Base-by-base conservation (phyloP, 2,888 invertebrate species). In the Eilema caniola region DNA sequence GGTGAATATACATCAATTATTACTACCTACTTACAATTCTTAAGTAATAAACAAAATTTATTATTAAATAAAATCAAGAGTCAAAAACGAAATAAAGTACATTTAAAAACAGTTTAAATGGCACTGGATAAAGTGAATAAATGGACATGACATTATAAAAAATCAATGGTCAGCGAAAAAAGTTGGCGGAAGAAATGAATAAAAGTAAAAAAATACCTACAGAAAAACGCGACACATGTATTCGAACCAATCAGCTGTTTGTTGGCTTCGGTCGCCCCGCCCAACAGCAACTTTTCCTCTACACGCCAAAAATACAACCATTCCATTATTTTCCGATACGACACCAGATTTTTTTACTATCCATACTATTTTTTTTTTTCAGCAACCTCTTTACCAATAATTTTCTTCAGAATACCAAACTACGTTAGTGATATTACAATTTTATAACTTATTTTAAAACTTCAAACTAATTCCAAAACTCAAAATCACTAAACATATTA, bases 161-260 rank as follows among this genome's bases (percentile, higher is more conserved):
- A 81, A 79, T 79, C 78, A 75, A 81, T 81, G 75, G 57, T 70
- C 41, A 57, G 72, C 72, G 71, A 78, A 81, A 80, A 81, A 81
- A 80, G 76, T 78, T 80, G 69, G 24, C n/a, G 57, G 72, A 81
- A 78, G 74, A 81, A 81, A 78, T 71, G 65, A 76, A 78, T 71
- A 88, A 88, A 89, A 84, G 77, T 82, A 72, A 83, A 86, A 89
- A 87, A 91, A 92, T 94, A 93, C 92, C 93, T 94, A 95, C 93
- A 85, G 89, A 93, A 94, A 93, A 93, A 92, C 88, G 90, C 89
- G 90, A 92, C 93, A 92, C 92, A 92, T 89, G 90, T 90, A 88
- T 86, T 83, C 82, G 90, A 90, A 89, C 95, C 95, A 95, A 95
- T 95, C 93, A 93, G 93, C 92, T 93, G 93, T 90, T 93, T 86